Conservation (phyloP, 2,113 vertebrate genomes). For the Nycticorax nycticorax region DNA sequence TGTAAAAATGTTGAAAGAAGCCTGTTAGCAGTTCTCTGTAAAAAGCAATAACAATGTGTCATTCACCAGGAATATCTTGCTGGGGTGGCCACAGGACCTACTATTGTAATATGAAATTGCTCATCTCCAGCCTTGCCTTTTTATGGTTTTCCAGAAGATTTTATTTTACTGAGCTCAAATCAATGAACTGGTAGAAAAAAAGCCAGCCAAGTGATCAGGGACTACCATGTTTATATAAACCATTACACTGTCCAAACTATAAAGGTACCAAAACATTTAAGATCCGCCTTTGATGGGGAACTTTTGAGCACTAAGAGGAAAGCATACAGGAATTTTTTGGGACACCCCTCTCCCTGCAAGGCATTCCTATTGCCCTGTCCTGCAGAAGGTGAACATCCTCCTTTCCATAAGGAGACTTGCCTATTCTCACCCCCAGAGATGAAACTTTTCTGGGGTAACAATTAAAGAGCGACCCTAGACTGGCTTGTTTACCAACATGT, state of each 20-base stretch:
- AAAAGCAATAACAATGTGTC: background rate
- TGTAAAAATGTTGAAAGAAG: background rate
- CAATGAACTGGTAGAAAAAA: background rate
- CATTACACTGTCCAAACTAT: background rate
- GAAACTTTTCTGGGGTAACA: background rate
- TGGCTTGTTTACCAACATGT: background rate
- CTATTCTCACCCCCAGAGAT: background rate
- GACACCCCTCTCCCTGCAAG: background rate
- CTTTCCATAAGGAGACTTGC: accelerated
- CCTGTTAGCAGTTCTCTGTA: background rate
- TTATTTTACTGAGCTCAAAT: background rate
- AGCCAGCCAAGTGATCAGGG: background rate
- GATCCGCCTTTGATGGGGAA: background rate
- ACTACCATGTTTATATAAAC: background rate
- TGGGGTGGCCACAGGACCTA: background rate
- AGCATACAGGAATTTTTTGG: background rate
- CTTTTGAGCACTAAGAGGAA: background rate
- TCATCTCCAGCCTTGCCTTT: background rate
- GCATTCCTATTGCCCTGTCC: background rate
- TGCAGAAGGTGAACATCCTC: background rate
- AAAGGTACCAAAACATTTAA: background rate
- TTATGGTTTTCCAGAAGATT: background rate
- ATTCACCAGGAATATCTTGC: background rate
- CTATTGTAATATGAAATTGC: background rate
- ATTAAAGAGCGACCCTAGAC: background rate